Percentiles rank a stretch among this genome's conserved stretches.
These are phyloP conservation scores for Rhorus exstirpatorius DNA, from an alignment of 2,888 invertebrate genomes.

Conservation along the genomic window DNA sequence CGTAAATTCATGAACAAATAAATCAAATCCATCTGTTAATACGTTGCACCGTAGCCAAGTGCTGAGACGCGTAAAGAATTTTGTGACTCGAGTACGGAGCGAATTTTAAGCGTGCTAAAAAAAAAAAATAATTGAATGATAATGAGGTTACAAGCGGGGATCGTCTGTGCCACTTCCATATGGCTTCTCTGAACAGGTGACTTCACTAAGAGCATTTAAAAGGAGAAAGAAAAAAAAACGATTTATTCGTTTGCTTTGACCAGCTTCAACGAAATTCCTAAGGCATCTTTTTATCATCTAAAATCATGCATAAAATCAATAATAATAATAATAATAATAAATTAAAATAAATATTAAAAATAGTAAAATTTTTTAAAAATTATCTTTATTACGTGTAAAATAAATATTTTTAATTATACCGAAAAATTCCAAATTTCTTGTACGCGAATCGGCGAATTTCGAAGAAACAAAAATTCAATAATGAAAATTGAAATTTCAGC, in stretches of 20 bases:
- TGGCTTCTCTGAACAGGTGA: constrained; percentile 53
- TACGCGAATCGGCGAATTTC: too few species aligned
- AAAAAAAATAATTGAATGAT: constrained; percentile 22
- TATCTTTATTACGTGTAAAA: too few species aligned
- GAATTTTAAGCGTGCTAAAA: constrained; percentile 21
- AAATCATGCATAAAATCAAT: too few species aligned
- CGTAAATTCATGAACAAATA: too few species aligned
- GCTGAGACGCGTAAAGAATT: constrained; percentile 1
- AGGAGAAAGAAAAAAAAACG: background rate
- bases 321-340: too few species aligned
- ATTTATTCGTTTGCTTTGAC: constrained; percentile 23
- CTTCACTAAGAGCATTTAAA: background rate
- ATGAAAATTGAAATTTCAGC: too few species aligned
- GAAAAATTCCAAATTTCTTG: background rate
- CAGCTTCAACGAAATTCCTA: background rate
- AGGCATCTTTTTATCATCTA: background rate
- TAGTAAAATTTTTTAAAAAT: too few species aligned
- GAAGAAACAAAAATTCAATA: too few species aligned
- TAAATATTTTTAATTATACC: background rate
- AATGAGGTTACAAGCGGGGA: constrained; percentile 51
- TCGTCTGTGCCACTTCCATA: constrained; percentile 52
- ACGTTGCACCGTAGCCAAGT: too few species aligned
- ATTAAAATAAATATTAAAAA: too few species aligned
- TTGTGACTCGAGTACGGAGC: background rate
- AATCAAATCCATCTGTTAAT: too few species aligned